Percentiles rank a stretch among this genome's conserved stretches.
Evolutionary conservation across 2,888 invertebrate species (phyloP).

Genomic region (Allacma fusca): DNA sequence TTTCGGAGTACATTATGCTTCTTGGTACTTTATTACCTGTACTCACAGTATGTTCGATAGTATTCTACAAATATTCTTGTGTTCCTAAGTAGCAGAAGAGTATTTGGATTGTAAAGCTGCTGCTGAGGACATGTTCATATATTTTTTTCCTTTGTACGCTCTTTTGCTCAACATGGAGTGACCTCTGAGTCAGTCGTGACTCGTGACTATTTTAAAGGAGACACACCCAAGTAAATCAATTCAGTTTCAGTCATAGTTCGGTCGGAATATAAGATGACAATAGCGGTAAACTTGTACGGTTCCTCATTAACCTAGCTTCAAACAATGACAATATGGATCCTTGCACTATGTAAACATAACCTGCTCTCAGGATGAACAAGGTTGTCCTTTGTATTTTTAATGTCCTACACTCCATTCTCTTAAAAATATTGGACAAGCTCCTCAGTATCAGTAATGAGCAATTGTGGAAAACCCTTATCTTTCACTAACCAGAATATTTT

Average conservation of each 20-base stretch:
- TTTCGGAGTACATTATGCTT: conserved; percentile 20
- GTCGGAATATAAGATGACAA: conserved; percentile 25
- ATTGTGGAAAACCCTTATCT: too few relatives aligned
- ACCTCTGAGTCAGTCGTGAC: conserved; percentile 49
- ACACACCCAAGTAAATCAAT: conserved; percentile 44
- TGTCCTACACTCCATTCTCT: background rate
- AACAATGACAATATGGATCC: conserved; percentile 30
- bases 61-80: conserved; percentile 8
- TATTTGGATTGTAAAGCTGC: background rate
- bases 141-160: background rate
- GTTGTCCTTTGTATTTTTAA: conserved; percentile 12
- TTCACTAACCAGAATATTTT: too few relatives aligned
- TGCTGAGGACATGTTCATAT: background rate
- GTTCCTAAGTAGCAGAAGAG: conserved; percentile 31
- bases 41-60: background rate
- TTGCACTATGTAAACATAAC: background rate
- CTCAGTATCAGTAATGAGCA: background rate
- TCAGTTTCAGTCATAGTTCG: conserved; percentile 18
- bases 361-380: background rate
- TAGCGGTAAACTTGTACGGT: conserved; percentile 14
- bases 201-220: conserved; percentile 39
- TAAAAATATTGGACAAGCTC: background rate
- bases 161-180: conserved; percentile 44
- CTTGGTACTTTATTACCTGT: too few relatives aligned
- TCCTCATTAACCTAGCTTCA: conserved; percentile 27